A percentile compares a stretch with the other conserved stretches of the same genome.
Evolutionary conservation across 2,113 vertebrate species (phyloP).

Genomic region (Scomber scombrus): DNA sequence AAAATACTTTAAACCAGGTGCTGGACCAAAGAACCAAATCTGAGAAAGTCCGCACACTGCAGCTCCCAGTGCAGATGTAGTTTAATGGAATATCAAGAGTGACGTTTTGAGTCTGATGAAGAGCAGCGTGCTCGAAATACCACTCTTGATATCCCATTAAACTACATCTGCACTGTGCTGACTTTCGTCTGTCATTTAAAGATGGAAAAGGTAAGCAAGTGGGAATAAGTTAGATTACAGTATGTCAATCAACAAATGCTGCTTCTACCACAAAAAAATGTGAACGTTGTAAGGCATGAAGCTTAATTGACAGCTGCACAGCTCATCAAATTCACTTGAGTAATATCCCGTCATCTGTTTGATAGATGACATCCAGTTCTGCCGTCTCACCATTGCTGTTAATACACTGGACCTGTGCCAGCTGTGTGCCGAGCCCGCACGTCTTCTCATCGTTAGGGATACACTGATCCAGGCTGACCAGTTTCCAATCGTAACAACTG

Average conservation of each 20-base stretch:
- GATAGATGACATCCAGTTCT: neutral
- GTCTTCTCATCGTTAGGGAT: constrained; percentile 87
- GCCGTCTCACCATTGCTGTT: constrained; percentile 90
- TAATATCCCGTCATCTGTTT: neutral
- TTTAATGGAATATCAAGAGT: no score
- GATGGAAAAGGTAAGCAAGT: no score
- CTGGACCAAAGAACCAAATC: no score
- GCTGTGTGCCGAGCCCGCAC: constrained; percentile 91
- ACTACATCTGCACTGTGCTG: no score
- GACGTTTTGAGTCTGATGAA: no score
- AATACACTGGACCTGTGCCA: constrained; percentile 87
- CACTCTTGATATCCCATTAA: no score
- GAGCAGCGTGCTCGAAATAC: no score
- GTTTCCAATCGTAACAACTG: constrained; percentile 91
- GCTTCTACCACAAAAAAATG: neutral
- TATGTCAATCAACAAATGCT: neutral
- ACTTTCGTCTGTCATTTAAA: no score
- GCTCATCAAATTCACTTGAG: neutral
- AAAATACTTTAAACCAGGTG: no score
- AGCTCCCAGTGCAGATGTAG: no score
- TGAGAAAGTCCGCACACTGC: no score
- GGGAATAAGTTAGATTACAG: neutral
- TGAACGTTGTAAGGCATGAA: neutral
- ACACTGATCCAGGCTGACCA: constrained; percentile 88
- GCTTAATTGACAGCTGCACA: neutral